phyloP scores from a whole-genome alignment of 2,113 vertebrate genomes.

The Gopherus evgoodei region DNA sequence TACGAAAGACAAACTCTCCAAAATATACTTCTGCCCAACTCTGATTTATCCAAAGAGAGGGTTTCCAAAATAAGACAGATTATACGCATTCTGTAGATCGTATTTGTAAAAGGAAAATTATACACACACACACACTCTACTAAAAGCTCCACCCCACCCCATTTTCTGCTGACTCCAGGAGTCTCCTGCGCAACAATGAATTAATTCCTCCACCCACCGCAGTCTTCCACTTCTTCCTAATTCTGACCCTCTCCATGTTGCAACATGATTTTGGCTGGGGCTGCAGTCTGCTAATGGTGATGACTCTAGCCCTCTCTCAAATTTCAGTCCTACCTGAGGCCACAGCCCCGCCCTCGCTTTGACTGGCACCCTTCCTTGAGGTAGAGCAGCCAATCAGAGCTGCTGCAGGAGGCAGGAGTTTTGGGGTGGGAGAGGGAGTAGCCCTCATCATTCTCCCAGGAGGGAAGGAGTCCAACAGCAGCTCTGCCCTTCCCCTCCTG shows the following conservation, averaged over 20 bases:
- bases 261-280: neutral
- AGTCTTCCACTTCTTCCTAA: neutral
- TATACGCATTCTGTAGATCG: neutral
- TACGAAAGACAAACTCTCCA: neutral
- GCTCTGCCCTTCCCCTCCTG: neutral
- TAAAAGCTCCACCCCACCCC: neutral
- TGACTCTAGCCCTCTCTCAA: fast-evolving
- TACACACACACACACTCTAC: neutral
- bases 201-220: neutral
- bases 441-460: neutral
- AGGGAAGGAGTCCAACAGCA: neutral
- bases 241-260: fast-evolving
- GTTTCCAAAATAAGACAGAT: neutral
- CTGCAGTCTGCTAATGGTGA: neutral
- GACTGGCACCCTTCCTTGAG: neutral
- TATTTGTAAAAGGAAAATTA: neutral
- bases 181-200: neutral
- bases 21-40: neutral
- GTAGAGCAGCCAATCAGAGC: neutral
- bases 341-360: fast-evolving
- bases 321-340: no score
- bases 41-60: neutral
- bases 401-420: neutral
- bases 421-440: neutral
- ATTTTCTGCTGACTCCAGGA: neutral